Evolutionary conservation across 2,888 invertebrate genomes (phyloP).

Genomic region (Hydroisotoma schaefferi): DNA sequence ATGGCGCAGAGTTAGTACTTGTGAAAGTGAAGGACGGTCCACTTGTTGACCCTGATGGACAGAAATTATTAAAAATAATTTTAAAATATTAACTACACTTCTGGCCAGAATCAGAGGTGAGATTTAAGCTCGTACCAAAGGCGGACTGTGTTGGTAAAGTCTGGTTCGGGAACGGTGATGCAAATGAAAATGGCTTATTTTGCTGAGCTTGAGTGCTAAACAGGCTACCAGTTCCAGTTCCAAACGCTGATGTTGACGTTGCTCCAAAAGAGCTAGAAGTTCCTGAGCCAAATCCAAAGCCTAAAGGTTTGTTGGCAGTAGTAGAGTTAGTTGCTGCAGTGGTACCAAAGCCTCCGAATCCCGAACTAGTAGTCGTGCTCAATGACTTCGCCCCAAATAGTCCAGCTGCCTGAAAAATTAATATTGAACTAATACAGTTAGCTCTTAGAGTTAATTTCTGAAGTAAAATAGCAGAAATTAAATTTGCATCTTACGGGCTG

Average conservation of each 20-base stretch:
- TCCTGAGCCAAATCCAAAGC: constrained; percentile 57
- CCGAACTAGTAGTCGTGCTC: constrained; percentile 51
- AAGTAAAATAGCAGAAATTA: not conserved
- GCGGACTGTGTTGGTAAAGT: constrained; percentile 31
- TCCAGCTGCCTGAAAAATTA: constrained; percentile 5
- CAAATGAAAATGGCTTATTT: constrained; percentile 53
- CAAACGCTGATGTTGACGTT: constrained; percentile 55
- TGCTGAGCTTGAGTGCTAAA: constrained; percentile 59
- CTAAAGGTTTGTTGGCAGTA: constrained; percentile 20
- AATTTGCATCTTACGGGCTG: not conserved
- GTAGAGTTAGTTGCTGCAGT: constrained; percentile 49
- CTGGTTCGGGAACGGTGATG: constrained; percentile 26
- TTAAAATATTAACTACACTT: no score
- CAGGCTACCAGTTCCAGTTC: constrained; percentile 52
- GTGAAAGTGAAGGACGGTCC: constrained; percentile 27
- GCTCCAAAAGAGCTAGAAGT: constrained; percentile 53
- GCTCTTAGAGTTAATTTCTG: not conserved
- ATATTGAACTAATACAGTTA: not conserved
- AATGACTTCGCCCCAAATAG: constrained; percentile 50
- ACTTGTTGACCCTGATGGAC: constrained; percentile 20
- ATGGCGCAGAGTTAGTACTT: constrained; percentile 25
- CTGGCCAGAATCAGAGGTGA: no score
- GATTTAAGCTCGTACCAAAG: constrained; percentile 37
- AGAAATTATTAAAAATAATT: no score
- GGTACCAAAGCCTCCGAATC: constrained; percentile 53